Conservation (phyloP, 2,888 invertebrate species). For the Lasius platythorax region DNA sequence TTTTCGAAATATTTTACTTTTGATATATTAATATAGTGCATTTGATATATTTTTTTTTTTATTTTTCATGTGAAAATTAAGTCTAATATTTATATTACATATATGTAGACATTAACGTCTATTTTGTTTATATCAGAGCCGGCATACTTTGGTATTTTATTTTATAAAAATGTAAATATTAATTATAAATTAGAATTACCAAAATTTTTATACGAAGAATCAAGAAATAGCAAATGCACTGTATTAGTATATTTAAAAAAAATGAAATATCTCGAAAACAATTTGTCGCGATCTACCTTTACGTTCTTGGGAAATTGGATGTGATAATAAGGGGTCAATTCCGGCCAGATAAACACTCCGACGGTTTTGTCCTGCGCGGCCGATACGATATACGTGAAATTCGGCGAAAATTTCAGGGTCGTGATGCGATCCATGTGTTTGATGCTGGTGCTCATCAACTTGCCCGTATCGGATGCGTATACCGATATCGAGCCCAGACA, state of each 20-base stretch:
- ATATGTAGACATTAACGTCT: too few species aligned
- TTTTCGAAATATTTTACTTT: too few species aligned
- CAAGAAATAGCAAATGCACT: neutral
- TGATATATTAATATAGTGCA: too few species aligned
- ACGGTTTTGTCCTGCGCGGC: constrained; percentile 64
- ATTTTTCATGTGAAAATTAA: too few species aligned
- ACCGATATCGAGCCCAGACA: constrained; percentile 58
- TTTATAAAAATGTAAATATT: neutral
- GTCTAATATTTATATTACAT: too few species aligned
- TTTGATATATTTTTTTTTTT: too few species aligned
- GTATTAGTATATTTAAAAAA: neutral
- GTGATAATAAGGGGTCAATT: constrained; percentile 54
- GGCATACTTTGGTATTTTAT: neutral
- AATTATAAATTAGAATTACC: neutral
- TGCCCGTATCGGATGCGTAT: constrained; percentile 23
- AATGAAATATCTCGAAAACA: neutral
- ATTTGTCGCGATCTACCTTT: constrained; percentile 63
- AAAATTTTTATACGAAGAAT: neutral
- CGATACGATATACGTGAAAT: constrained; percentile 73
- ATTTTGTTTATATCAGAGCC: neutral
- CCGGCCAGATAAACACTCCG: constrained; percentile 71
- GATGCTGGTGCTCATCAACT: neutral
- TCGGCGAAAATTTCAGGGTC: constrained; percentile 74
- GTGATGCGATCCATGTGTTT: constrained; percentile 52
- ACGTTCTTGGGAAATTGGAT: constrained; percentile 69